Conservation (phyloP, 2,113 vertebrate genomes). For the Mustela nigripes region DNA sequence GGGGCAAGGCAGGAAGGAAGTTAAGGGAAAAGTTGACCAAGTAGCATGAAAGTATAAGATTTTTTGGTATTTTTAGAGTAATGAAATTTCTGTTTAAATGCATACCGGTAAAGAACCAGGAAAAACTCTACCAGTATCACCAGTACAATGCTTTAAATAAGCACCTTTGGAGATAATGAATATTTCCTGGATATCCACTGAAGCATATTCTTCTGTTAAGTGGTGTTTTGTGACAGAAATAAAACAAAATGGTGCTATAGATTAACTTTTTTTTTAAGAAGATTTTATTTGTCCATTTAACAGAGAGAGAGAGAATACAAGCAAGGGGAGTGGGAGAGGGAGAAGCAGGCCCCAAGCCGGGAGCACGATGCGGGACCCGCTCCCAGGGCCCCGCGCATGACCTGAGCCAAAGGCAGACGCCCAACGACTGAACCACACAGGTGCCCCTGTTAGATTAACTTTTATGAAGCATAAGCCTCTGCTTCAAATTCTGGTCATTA, state of each 20-base stretch:
- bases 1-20: not conserved
- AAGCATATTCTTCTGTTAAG: not conserved
- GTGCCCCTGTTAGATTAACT: not conserved
- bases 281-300: too few species aligned
- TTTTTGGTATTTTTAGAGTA: constrained; percentile 15
- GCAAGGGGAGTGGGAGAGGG: too few species aligned
- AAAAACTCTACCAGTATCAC: not conserved
- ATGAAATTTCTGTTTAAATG: not conserved
- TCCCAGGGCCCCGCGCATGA: too few species aligned
- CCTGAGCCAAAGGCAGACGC: too few species aligned
- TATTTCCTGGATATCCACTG: not conserved
- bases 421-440: too few species aligned
- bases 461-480: not conserved
- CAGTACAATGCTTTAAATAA: not conserved
- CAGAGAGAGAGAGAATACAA: too few species aligned
- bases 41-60: not conserved
- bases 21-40: not conserved
- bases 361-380: too few species aligned
- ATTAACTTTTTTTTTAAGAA: too few species aligned
- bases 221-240: not conserved
- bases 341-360: too few species aligned
- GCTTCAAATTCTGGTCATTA: not conserved
- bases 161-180: not conserved
- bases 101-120: not conserved
- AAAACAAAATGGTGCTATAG: not conserved